These are phyloP conservation scores for Vollenhovia emeryi DNA, from an alignment of 1,140 invertebrate species.

Conservation along the genomic window DNA sequence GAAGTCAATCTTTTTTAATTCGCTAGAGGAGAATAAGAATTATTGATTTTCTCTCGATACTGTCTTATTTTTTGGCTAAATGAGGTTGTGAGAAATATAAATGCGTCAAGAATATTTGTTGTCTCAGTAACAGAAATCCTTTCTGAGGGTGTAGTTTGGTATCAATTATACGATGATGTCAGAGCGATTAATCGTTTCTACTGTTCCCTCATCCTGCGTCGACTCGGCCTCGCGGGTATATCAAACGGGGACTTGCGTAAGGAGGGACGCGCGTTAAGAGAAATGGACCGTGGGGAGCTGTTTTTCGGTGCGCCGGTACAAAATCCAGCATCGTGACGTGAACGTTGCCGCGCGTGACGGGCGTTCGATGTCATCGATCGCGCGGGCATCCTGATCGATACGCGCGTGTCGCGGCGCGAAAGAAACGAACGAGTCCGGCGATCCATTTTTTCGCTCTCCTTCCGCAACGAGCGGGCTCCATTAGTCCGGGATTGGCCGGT, in stretches of 20 bases:
- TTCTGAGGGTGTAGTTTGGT: no score
- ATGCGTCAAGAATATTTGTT: no score
- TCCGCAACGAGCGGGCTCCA: conserved; percentile 55
- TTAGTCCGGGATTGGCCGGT: conserved; percentile 67
- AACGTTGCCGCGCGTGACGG: conserved; percentile 59
- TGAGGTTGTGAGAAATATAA: no score
- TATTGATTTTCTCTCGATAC: no score
- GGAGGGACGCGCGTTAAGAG: conserved; percentile 17
- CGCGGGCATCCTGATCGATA: conserved; percentile 52
- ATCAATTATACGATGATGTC: neutral
- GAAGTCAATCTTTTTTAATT: no score
- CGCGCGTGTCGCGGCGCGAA: conserved; percentile 58
- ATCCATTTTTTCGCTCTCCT: conserved; percentile 52
- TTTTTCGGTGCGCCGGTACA: conserved; percentile 46
- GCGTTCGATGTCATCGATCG: conserved; percentile 44
- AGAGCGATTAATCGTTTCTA: neutral
- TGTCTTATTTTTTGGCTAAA: no score
- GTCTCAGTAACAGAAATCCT: no score
- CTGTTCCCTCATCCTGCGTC: neutral
- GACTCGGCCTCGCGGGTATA: neutral
- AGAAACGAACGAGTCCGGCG: conserved; percentile 44
- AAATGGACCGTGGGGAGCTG: conserved; percentile 56
- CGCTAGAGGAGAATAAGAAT: no score
- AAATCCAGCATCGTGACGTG: conserved; percentile 42
- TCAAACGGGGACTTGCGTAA: conserved; percentile 27